Base-by-base conservation (phyloP, 1,140 invertebrate genomes). In the Trissolcus basalis region DNA sequence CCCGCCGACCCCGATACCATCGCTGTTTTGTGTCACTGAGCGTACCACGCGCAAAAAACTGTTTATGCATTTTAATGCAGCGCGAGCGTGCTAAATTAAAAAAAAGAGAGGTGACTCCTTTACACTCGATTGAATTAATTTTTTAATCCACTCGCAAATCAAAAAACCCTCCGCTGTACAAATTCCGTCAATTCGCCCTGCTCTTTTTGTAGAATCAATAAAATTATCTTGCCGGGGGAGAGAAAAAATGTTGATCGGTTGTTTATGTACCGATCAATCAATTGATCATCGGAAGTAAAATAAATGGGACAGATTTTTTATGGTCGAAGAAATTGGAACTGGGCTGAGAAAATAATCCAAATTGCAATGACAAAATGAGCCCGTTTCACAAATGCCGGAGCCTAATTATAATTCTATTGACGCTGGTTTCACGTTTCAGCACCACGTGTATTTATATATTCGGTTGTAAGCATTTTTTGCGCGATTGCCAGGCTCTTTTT, bases 381-480 rank as follows among this genome's bases (percentile, higher is more conserved):
- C n/a, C n/a, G n/a, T n/a, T n/a, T n/a, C n/a, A n/a, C n/a, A n/a
- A n/a, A n/a, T n/a, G n/a, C n/a, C 19, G 19, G 19, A 27, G 35
- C 65, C 65, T 60, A 69, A 76, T 76, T 76, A 69, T 65, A 60
- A 76, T 69, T 65, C 73, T 70, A 76, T 69, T 55, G 65, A 59
- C 65, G 49, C 47, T 33, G n/a, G 56, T 50, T 3, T 76, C 67
- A 36, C 14, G 47, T 76, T 76, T 76, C 73, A 76, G 47, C 73
- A 70, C 65, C 67, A 70, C 49, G 41, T 76, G 67, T 76, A 70
- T 76, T 70, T 70, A 65, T 56, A n/a, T n/a, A 56, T 54, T 70
- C 41, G 49, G 15, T 48, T 27, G 27, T 53, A 54, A 60, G 49
- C 6, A 41, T 76, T 77, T 68, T 77, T 77, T 77, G 27, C 48